These are phyloP conservation scores for Diorhabda elongata DNA, from an alignment of 1,140 invertebrate species.

Conservation along the genomic window DNA sequence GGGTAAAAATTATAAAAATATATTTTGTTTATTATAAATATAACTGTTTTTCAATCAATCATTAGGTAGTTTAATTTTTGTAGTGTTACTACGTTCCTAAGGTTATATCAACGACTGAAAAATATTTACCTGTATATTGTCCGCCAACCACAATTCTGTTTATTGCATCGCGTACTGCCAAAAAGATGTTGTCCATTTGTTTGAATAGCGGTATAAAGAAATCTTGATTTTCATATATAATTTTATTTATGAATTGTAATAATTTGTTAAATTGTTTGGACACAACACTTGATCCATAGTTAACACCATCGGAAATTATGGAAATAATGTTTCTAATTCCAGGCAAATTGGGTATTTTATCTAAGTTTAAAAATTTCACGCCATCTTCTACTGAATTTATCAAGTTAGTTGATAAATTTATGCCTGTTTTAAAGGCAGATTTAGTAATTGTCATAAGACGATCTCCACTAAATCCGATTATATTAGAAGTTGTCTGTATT, in stretches of 20 bases:
- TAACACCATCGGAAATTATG: too few relatives aligned
- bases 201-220: slow-evolving; percentile 9
- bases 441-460: not conserved
- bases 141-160: too few relatives aligned
- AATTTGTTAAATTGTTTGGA: not conserved
- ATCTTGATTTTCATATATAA: not conserved
- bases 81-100: too few relatives aligned
- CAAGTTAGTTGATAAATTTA: not conserved
- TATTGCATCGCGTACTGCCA: not conserved
- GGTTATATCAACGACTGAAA: too few relatives aligned
- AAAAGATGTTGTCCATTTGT: not conserved
- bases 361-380: not conserved
- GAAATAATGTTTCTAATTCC: not conserved
- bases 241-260: not conserved
- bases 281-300: not conserved
- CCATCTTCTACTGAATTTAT: not conserved
- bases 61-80: too few relatives aligned
- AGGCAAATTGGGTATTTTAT: slow-evolving; percentile 1
- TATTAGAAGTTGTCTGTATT: too few relatives aligned
- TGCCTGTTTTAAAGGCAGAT: not conserved
- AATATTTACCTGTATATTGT: too few relatives aligned
- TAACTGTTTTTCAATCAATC: too few relatives aligned
- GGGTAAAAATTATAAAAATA: too few relatives aligned
- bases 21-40: too few relatives aligned
- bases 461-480: not conserved